Evolutionary conservation across 2,797 vertebrate genomes (phyloP).

Genomic region (Takifugu rubripes): DNA sequence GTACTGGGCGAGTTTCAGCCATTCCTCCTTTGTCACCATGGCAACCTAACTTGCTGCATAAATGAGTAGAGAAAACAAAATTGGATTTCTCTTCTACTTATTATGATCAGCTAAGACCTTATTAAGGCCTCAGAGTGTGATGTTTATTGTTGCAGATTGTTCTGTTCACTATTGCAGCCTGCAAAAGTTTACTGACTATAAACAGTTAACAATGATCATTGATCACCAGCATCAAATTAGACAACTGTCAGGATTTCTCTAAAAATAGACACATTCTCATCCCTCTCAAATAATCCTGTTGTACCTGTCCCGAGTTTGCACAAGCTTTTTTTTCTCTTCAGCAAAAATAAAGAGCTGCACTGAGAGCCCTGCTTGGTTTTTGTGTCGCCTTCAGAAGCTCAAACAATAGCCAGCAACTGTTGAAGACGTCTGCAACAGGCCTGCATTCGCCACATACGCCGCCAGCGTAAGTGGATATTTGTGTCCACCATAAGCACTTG

Average conservation of each 20-base stretch:
- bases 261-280: not conserved
- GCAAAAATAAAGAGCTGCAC: not conserved
- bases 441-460: not conserved
- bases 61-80: too few species aligned
- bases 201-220: too few species aligned
- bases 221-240: too few species aligned
- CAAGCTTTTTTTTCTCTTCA: too few species aligned
- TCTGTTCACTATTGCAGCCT: too few species aligned
- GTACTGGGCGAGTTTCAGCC: conserved; percentile 20
- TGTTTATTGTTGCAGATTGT: too few species aligned
- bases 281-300: not conserved
- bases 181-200: too few species aligned
- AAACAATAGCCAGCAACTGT: conserved; percentile 10
- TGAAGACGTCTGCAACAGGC: not conserved
- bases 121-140: too few species aligned
- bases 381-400: not conserved
- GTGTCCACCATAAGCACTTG: conserved; percentile 4
- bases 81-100: too few species aligned
- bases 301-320: not conserved
- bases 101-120: too few species aligned
- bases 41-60: too few species aligned
- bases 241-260: not conserved
- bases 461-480: conserved; percentile 22
- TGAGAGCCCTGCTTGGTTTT: not conserved
- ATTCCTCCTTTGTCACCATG: not conserved